Evolutionary conservation across 2,113 vertebrate species (phyloP).

Genomic region (Carettochelys insculpta): DNA sequence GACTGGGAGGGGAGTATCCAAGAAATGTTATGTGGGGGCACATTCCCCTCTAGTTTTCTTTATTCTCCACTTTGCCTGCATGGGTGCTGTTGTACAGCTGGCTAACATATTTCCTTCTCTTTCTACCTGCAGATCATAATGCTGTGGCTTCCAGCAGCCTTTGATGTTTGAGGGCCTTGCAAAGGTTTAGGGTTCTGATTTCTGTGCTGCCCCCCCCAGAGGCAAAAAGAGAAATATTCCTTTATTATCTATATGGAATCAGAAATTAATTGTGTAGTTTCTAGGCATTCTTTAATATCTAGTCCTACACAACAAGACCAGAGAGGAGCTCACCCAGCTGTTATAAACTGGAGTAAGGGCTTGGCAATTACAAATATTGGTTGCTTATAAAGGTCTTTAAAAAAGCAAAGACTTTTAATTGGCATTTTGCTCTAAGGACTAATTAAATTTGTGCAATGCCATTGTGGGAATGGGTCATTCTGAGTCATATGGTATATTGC

Average conservation of each 20-base stretch:
- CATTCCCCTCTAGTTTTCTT: background rate
- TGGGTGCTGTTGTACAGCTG: background rate
- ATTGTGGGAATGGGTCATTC: background rate
- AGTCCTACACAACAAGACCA: accelerated
- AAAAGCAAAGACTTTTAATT: background rate
- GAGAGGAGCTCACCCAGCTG: accelerated
- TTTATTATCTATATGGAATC: background rate
- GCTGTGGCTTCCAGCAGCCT: accelerated
- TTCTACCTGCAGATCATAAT: background rate
- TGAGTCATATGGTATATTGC: background rate
- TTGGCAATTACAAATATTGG: background rate
- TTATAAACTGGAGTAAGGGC: background rate
- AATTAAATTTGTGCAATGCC: background rate
- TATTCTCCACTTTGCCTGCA: background rate
- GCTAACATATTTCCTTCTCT: background rate
- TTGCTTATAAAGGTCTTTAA: background rate
- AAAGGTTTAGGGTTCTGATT: accelerated
- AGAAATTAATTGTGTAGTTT: background rate
- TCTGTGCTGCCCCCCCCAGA: accelerated
- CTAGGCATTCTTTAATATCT: background rate
- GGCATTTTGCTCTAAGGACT: background rate
- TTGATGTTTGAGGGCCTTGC: accelerated
- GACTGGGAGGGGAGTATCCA: background rate
- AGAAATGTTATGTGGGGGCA: background rate
- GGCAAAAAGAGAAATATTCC: background rate